Evolutionary conservation across 2,113 vertebrate genomes (phyloP), one percentile per base, ranked within the genome.

Genomic region (Leucoraja erinaceus): DNA sequence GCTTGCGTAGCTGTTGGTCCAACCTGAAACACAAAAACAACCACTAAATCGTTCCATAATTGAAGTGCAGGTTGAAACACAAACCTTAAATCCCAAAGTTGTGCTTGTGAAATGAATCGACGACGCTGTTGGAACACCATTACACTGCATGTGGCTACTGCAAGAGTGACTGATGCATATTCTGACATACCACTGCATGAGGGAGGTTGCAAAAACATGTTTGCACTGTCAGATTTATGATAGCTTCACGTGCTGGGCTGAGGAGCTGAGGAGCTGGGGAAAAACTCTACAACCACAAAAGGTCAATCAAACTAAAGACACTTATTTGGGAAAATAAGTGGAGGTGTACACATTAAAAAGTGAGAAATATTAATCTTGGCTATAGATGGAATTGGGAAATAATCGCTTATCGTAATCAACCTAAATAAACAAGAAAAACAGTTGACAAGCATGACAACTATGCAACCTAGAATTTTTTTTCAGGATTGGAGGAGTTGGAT

Each of bases 1-100:
- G 99, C 99, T 97, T 99, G 99, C 0, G 98, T 99, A 38, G 98
- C 98, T n/a, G 99, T 99, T 94, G 99, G 99, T 66, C 99, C 99
- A 96, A 99, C 99, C 97, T 98, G 93, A 75, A 94, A 28, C 12
- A 25, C 93, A 95, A 94, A 28, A 78, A 70, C 93, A 59, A 63
- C 12, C 9, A 7, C 33, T 92, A 54, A 92, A 54, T 12, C 8
- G n/a, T 31, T 88, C 83, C n/a, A 54, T 84, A 59, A 61, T 59
- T 12, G 4, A n/a, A 88, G 16, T 88, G 59, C 61, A 38, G 20
- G 25, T 47, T 33, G 81, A 84, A 84, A 61, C 25, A 59, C 25
- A 59, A 84, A 28, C 28, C 11, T 84, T 84, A 84, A 59, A 84
- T 59, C 20, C 81, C 81, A 84, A 16, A 84, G 54, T 8, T 47